Percentiles rank a stretch among this genome's conserved stretches.
phyloP scores from a whole-genome alignment of 2,113 vertebrate species.

The Tragelaphus strepsiceros region DNA sequence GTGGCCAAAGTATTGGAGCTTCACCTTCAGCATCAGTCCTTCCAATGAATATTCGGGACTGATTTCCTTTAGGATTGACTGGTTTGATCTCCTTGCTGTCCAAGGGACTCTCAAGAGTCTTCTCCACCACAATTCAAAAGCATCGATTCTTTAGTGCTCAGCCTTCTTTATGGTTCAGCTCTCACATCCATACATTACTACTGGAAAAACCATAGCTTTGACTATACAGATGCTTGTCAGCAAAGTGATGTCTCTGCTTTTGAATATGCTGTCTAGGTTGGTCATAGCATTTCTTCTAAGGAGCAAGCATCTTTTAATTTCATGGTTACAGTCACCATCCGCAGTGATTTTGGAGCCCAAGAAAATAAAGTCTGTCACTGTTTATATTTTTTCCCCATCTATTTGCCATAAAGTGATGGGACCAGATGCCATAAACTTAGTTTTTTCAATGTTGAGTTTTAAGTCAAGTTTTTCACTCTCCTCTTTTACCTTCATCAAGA shows the following conservation, averaged over 20 bases:
- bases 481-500: background rate
- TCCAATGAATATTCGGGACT: background rate
- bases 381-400: background rate
- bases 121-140: background rate
- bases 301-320: background rate
- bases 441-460: background rate
- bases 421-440: background rate
- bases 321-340: background rate
- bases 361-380: background rate
- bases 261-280: background rate
- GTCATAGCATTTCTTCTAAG: background rate
- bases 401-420: background rate
- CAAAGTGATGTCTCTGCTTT: background rate
- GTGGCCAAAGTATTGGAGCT: background rate
- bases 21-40: background rate
- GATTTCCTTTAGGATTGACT: background rate
- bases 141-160: background rate
- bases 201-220: background rate
- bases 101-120: background rate
- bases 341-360: background rate
- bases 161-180: background rate
- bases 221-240: background rate
- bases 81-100: background rate
- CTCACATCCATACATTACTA: background rate
- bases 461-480: background rate